These are phyloP conservation scores for Bubalus kerabau DNA, from an alignment of 2,113 vertebrate genomes.

Conservation along the genomic window DNA sequence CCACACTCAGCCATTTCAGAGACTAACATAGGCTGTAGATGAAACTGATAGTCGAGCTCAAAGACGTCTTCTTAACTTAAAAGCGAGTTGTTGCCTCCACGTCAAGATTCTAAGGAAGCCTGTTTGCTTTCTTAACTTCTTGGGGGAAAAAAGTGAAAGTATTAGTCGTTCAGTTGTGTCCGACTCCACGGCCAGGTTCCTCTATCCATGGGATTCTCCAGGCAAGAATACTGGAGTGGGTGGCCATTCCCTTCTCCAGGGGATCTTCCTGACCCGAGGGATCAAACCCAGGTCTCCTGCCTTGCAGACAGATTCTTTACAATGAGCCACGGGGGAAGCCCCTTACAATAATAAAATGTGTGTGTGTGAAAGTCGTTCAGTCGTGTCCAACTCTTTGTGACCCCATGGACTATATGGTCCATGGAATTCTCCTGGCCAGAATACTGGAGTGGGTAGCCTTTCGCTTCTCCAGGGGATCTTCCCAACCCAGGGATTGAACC, in stretches of 20 bases:
- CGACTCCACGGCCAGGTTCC: neutral
- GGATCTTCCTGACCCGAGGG: neutral
- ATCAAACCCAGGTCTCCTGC: neutral
- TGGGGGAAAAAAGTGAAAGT: neutral
- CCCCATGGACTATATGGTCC: neutral
- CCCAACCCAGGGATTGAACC: neutral
- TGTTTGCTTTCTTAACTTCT: neutral
- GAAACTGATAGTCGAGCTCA: neutral
- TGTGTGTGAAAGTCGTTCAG: neutral
- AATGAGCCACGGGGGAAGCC: neutral
- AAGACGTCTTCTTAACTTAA: neutral
- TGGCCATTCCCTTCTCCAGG: neutral
- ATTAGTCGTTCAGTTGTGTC: neutral
- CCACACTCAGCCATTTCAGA: neutral
- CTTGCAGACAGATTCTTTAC: neutral
- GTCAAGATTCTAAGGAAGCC: neutral
- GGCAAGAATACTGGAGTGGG: neutral
- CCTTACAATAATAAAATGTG: neutral
- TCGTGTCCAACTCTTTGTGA: neutral
- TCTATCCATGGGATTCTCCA: neutral
- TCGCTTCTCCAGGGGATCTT: neutral
- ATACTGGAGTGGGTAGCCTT: neutral
- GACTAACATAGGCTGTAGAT: neutral
- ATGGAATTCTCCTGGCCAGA: neutral
- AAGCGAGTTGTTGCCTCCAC: neutral